phyloP scores from a whole-genome alignment of 2,797 vertebrate species.

The Alectoris magna region DNA sequence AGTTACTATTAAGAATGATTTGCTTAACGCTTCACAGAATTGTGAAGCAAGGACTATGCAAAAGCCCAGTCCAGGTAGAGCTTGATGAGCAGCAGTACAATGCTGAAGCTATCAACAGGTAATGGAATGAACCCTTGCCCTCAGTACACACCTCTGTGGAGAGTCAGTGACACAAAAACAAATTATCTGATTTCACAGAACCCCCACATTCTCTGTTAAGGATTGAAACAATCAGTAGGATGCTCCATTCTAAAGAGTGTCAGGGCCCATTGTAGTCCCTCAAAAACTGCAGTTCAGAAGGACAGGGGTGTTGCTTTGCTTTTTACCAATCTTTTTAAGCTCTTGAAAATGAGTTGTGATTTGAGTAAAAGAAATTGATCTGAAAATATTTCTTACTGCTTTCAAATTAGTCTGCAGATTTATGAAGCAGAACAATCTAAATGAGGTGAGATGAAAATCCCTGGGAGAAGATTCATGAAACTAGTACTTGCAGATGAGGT shows the following conservation, averaged over 20 bases:
- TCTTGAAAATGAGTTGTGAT: neutral
- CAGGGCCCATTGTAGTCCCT: neutral
- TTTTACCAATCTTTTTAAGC: neutral
- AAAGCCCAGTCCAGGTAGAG: neutral
- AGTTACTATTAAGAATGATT: neutral
- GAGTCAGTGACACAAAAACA: neutral
- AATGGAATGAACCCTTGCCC: neutral
- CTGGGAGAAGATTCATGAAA: neutral
- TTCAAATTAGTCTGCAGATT: neutral
- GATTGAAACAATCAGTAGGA: neutral
- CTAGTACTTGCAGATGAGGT: neutral
- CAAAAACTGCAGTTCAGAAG: neutral
- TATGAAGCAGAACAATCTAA: neutral
- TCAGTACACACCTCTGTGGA: neutral
- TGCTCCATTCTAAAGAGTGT: neutral
- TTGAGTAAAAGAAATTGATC: neutral
- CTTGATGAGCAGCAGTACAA: fast-evolving
- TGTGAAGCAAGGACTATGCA: neutral
- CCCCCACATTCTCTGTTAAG: neutral
- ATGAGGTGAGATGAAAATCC: neutral
- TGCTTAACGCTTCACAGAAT: neutral
- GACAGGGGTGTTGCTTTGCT: neutral
- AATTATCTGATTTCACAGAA: neutral
- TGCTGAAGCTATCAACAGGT: neutral
- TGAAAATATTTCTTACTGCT: neutral